Evolutionary conservation across 2,888 invertebrate genomes (phyloP).

Genomic region (Melanchra persicariae): DNA sequence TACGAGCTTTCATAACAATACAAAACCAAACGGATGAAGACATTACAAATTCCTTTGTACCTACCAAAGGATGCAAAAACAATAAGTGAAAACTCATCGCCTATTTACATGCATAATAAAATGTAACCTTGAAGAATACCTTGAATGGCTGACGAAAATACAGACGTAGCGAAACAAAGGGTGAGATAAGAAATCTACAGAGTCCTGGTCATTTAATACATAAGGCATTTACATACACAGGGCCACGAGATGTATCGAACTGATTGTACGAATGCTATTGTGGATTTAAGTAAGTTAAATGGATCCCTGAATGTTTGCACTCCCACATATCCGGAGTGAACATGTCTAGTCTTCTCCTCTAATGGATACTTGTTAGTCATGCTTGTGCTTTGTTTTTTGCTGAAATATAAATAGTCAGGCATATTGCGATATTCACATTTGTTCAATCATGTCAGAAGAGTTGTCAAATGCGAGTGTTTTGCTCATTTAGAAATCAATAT

Average conservation of each 20-base stretch:
- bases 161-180: constrained; percentile 75
- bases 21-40: constrained; percentile 25
- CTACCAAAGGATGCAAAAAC: constrained; percentile 43
- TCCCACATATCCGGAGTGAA: constrained; percentile 75
- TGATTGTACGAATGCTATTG: constrained; percentile 77
- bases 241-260: constrained; percentile 80
- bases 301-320: constrained; percentile 79
- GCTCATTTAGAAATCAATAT: too few species aligned
- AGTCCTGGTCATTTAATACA: constrained; percentile 78
- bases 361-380: constrained; percentile 14
- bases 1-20: not conserved
- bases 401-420: too few species aligned
- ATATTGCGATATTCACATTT: too few species aligned
- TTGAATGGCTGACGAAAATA: constrained; percentile 66
- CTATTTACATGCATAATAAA: constrained; percentile 55
- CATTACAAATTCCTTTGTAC: constrained; percentile 31
- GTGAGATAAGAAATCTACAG: constrained; percentile 78
- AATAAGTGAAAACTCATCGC: constrained; percentile 19
- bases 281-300: constrained; percentile 82
- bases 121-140: constrained; percentile 73
- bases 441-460: too few species aligned
- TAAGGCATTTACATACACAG: constrained; percentile 81
- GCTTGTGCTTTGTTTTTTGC: not conserved
- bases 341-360: constrained; percentile 41
- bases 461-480: too few species aligned